A percentile compares a stretch with the other conserved stretches of the same genome.
These are phyloP conservation scores for Dione vanillae DNA, from an alignment of 2,888 invertebrate species.

Conservation along the genomic window DNA sequence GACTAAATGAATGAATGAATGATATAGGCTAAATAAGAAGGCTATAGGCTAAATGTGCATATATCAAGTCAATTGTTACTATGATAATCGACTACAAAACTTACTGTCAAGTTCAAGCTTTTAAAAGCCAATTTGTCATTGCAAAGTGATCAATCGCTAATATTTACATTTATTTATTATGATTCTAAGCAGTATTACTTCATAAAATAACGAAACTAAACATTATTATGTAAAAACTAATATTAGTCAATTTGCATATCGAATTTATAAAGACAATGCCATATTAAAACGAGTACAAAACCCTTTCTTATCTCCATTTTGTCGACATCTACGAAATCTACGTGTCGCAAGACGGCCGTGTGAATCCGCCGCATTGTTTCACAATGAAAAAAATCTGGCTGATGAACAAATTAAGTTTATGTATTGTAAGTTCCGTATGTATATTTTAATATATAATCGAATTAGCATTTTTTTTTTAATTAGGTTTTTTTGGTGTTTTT, in stretches of 20 bases:
- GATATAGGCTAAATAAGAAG: too few relatives aligned
- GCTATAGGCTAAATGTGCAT: too few relatives aligned
- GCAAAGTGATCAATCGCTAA: neutral
- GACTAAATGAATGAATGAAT: too few relatives aligned
- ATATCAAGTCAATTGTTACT: too few relatives aligned
- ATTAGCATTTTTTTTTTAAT: neutral
- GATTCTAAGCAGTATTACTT: slow-evolving; percentile 15
- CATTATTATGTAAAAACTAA: slow-evolving; percentile 43
- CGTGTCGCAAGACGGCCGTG: slow-evolving; percentile 79
- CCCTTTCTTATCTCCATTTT: slow-evolving; percentile 72
- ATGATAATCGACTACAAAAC: too few relatives aligned
- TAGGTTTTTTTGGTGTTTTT: too few relatives aligned
- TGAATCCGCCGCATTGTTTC: slow-evolving; percentile 68
- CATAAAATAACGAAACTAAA: slow-evolving; percentile 36
- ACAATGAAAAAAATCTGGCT: slow-evolving; percentile 56
- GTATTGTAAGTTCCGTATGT: slow-evolving; percentile 32
- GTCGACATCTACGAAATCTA: slow-evolving; percentile 68
- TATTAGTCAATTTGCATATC: slow-evolving; percentile 65
- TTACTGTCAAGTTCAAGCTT: too few relatives aligned
- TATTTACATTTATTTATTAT: too few relatives aligned
- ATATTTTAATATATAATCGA: neutral
- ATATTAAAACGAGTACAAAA: slow-evolving; percentile 72
- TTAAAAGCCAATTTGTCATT: too few relatives aligned
- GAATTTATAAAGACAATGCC: slow-evolving; percentile 71
- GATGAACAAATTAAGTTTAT: slow-evolving; percentile 32